A percentile compares a stretch with the other conserved stretches of the same genome.
Evolutionary conservation across 2,797 vertebrate species (phyloP).

Genomic region (Oryzias dopingdopingensis): DNA sequence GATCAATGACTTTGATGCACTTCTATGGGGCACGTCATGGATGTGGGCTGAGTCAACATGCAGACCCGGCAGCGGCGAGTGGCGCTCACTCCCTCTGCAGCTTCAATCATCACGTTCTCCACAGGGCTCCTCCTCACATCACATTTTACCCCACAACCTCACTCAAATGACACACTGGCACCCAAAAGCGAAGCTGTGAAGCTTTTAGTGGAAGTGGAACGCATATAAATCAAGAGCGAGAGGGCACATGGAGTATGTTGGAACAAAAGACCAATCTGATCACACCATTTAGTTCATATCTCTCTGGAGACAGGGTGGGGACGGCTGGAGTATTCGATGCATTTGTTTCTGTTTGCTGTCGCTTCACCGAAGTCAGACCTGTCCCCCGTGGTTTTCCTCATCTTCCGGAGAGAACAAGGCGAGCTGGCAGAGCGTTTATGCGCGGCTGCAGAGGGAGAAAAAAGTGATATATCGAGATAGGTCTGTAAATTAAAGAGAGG

Average conservation of each 20-base stretch:
- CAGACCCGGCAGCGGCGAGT: constrained; percentile 22
- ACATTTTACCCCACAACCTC: constrained; percentile 47
- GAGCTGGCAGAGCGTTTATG: constrained; percentile 28
- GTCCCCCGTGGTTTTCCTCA: constrained; percentile 57
- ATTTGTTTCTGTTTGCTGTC: constrained; percentile 37
- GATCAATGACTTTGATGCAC: too few relatives aligned
- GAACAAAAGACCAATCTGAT: constrained; percentile 58
- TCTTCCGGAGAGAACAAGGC: constrained; percentile 40
- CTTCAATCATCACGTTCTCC: constrained; percentile 52
- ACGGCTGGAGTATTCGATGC: constrained; percentile 31
- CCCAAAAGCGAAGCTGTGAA: constrained; percentile 35
- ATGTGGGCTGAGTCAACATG: constrained; percentile 26
- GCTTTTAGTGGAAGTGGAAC: constrained; percentile 49
- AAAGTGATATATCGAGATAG: constrained; percentile 26
- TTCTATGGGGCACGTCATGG: not conserved
- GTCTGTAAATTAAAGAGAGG: constrained; percentile 35
- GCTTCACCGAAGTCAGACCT: constrained; percentile 18
- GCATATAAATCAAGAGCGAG: constrained; percentile 6
- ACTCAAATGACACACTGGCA: constrained; percentile 35
- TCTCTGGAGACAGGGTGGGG: constrained; percentile 32
- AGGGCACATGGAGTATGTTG: constrained; percentile 23
- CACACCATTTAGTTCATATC: constrained; percentile 45
- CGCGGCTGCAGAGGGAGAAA: constrained; percentile 21
- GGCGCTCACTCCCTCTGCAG: constrained; percentile 27
- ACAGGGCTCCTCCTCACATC: constrained; percentile 32